Base-by-base conservation (phyloP, 23 tunicate species). In the Trididemnum nubilum region DNA sequence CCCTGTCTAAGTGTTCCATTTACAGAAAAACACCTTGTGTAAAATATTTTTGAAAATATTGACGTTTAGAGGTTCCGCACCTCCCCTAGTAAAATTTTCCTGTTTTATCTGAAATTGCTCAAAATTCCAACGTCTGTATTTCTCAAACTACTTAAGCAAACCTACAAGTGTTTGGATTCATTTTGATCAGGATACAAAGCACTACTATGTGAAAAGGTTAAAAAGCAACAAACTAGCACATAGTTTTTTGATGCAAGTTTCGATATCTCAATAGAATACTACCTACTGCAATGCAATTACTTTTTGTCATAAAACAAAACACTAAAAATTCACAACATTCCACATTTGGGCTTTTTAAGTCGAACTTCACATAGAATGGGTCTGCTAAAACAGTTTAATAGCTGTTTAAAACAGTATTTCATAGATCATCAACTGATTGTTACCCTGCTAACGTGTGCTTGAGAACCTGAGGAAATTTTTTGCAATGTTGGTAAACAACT, bases 11-110 rank as follows among this genome's bases (percentile, higher is more conserved):
- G 30, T 23, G 27, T 61, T 61, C 26, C 69, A 61, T 61, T 61
- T 61, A 15, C 69, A 22, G 22, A 61, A 61, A 61, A 61, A 61
- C 69, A 61, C 69, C 69, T 9, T 61, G 69, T 61, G 69, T 22
- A 25, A 61, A 15, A 61, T 61, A 61, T 61, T 61, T 61, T 61
- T 61, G 30, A 61, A 61, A 61, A 61, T 61, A 61, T 61, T 61
- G 30, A 61, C 30, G 19, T 61, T 61, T 61, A 61, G 69, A 25
- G 69, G 69, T 61, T 61, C 26, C 26, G 5, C 69, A 4, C 29
- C 19, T 4, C 23, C 69, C 69, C 69, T 26, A 19, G 19, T 9
- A 61, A 15, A 44, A 44, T 44, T 44, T 44, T 44, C 54, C 54
- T 15, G 9, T 15, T 44, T n/a, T n/a, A n/a, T 44, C 12, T 15